phyloP scores from a whole-genome alignment of 2,888 invertebrate species.

The Nudaria mundana region DNA sequence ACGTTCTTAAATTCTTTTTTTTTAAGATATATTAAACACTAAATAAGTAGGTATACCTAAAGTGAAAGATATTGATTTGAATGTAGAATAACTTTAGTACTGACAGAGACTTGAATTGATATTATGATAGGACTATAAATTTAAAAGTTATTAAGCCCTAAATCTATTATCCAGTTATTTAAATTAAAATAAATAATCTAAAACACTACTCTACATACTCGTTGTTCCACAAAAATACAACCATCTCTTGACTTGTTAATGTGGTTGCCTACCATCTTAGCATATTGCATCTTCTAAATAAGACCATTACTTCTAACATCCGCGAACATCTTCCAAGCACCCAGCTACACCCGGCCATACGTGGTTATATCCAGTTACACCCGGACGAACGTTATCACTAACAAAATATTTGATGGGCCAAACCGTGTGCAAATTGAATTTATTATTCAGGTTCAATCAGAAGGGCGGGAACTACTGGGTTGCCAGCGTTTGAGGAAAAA shows the following conservation, averaged over 20 bases:
- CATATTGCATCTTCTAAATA: constrained; percentile 80
- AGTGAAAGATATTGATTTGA: too few relatives aligned
- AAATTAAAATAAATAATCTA: too few relatives aligned
- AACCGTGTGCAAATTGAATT: constrained; percentile 69
- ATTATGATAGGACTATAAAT: too few relatives aligned
- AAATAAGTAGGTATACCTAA: too few relatives aligned
- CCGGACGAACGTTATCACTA: constrained; percentile 53
- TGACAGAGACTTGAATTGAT: too few relatives aligned
- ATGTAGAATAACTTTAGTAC: too few relatives aligned
- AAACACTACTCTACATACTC: constrained; percentile 38
- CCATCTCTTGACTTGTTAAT: constrained; percentile 80
- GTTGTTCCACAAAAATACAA: constrained; percentile 49
- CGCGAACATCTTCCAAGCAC: constrained; percentile 44
- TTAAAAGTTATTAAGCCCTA: too few relatives aligned
- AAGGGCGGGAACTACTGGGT: constrained; percentile 32
- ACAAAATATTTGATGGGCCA: constrained; percentile 71
- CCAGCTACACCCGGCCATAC: neutral
- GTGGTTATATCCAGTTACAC: neutral
- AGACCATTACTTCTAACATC: constrained; percentile 71
- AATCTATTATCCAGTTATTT: too few relatives aligned
- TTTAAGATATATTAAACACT: too few relatives aligned
- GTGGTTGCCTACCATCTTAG: constrained; percentile 78
- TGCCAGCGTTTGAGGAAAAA: constrained; percentile 20
- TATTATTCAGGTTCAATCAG: constrained; percentile 76
- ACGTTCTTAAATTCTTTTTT: too few relatives aligned